Conservation (phyloP, 2,888 invertebrate species). For the Lepeophtheirus nordmannii region DNA sequence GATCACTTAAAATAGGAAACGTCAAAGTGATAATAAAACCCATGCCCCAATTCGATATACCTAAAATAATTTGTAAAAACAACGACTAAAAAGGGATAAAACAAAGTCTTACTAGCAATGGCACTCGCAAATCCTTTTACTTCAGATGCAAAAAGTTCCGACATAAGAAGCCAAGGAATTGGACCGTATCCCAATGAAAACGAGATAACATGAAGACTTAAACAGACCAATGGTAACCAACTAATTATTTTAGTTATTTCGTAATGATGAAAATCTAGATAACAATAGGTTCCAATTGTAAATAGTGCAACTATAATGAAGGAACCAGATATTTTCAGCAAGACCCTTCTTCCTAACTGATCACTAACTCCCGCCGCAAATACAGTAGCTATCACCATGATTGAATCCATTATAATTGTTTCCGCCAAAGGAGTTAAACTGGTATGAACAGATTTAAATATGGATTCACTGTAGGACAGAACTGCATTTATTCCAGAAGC, state of each 20-base stretch:
- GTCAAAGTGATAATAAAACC: background rate
- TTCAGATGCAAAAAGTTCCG: background rate
- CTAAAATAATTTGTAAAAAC: background rate
- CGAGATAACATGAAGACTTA: background rate
- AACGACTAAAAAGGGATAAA: background rate
- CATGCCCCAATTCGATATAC: background rate
- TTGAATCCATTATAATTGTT: background rate
- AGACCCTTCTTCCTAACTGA: background rate
- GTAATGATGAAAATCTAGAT: background rate
- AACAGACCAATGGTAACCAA: background rate
- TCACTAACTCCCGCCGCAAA: background rate
- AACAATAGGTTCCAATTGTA: background rate
- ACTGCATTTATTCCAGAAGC: background rate
- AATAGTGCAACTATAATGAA: background rate
- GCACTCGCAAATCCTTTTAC: background rate
- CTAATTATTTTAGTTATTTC: background rate
- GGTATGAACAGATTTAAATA: background rate
- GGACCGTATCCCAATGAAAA: background rate
- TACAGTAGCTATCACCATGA: background rate
- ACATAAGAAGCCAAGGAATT: conserved; percentile 4
- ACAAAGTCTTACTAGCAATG: background rate
- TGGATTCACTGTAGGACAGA: background rate
- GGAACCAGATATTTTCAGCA: background rate
- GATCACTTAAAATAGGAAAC: background rate
- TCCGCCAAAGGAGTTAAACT: background rate